These are phyloP conservation scores for Hirtodrosophila duncani DNA, from an alignment of 2,888 invertebrate genomes.

Conservation along the genomic window DNA sequence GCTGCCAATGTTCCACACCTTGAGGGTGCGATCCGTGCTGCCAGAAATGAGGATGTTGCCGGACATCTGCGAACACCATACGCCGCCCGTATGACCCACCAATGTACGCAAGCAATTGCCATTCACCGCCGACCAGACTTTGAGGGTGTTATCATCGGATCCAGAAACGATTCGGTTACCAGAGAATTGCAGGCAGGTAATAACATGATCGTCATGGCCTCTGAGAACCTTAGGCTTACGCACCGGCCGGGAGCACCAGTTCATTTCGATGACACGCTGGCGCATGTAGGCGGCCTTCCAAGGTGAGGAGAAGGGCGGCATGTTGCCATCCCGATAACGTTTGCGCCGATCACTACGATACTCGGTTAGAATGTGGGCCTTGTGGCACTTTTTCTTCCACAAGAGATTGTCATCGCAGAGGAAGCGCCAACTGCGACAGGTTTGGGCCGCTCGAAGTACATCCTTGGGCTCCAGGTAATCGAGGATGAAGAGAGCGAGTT, in stretches of 20 bases:
- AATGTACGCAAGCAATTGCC: conserved; percentile 97
- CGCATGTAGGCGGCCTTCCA: conserved; percentile 93
- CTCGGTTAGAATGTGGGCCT: conserved; percentile 86
- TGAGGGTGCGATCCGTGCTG: conserved; percentile 96
- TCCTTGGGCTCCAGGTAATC: conserved; percentile 95
- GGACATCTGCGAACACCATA: conserved; percentile 99
- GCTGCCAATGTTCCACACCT: conserved; percentile 97
- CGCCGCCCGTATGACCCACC: conserved; percentile 98
- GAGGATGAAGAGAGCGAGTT: conserved; percentile 95
- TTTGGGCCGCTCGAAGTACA: conserved; percentile 93
- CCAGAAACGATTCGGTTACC: conserved; percentile 97
- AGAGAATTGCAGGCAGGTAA: conserved; percentile 98
- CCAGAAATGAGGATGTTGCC: conserved; percentile 94
- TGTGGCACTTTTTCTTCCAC: conserved; percentile 97
- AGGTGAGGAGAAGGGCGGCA: conserved; percentile 81
- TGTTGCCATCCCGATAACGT: conserved; percentile 80
- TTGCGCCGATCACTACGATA: conserved; percentile 78
- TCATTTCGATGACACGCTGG: conserved; percentile 95
- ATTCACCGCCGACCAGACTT: conserved; percentile 97
- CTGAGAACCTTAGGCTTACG: conserved; percentile 90
- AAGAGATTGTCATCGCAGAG: conserved; percentile 97
- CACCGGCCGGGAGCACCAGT: conserved; percentile 93
- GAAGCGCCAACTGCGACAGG: conserved; percentile 96
- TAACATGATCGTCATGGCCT: conserved; percentile 99
- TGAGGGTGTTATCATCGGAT: conserved; percentile 98